A percentile compares a stretch with the other conserved stretches of the same genome.
Evolutionary conservation across 2,113 vertebrate genomes (phyloP).

Genomic region (Sander vitreus): DNA sequence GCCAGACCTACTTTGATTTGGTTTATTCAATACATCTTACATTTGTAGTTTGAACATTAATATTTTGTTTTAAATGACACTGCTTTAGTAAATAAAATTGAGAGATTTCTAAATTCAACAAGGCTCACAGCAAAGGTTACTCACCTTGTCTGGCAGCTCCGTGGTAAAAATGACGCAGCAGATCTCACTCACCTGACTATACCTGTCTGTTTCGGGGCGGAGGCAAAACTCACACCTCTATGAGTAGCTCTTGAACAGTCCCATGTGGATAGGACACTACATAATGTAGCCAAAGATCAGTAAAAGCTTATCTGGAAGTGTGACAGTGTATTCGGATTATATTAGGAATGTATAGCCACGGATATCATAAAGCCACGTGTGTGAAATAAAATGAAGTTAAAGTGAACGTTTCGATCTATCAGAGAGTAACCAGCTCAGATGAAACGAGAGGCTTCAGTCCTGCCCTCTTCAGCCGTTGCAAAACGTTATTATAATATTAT

Average conservation of each 20-base stretch:
- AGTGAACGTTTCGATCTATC: neutral
- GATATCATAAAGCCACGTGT: neutral
- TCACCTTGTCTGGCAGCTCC: slow-evolving; percentile 43
- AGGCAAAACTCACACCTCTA: neutral
- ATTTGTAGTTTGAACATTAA: neutral
- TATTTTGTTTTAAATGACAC: too few relatives aligned
- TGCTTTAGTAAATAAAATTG: too few relatives aligned
- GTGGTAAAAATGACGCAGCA: slow-evolving; percentile 33
- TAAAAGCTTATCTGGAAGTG: neutral
- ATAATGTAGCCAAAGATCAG: neutral
- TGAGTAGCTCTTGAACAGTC: neutral
- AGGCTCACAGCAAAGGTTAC: slow-evolving; percentile 7
- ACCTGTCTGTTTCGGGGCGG: slow-evolving; percentile 36
- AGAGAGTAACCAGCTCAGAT: neutral
- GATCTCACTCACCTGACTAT: slow-evolving; percentile 11
- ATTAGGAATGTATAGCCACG: neutral
- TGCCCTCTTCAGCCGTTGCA: neutral
- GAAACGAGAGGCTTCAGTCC: neutral
- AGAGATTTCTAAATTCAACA: neutral
- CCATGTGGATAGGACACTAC: neutral
- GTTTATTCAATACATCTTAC: neutral
- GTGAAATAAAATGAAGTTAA: neutral
- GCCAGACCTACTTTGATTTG: neutral
- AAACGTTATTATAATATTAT: neutral
- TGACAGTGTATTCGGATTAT: neutral